These are phyloP conservation scores for Spinus olivaceus DNA, from an alignment of 2,797 vertebrate species.

Conservation along the genomic window DNA sequence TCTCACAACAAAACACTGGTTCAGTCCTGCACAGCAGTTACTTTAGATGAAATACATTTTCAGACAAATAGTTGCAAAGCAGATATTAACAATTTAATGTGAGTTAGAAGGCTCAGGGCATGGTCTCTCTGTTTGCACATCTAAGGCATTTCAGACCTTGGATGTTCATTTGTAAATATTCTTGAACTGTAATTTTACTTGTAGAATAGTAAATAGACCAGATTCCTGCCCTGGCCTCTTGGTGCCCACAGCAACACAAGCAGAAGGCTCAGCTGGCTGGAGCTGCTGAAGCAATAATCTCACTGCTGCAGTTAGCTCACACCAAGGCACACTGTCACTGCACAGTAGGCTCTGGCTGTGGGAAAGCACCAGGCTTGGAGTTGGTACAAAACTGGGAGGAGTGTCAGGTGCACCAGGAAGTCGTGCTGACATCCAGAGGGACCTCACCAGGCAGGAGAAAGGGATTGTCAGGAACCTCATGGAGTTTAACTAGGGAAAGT, in stretches of 20 bases:
- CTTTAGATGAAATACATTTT: background rate
- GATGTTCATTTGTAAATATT: background rate
- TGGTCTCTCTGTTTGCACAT: background rate
- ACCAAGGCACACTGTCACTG: accelerated
- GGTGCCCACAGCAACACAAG: background rate
- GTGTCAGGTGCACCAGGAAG: background rate
- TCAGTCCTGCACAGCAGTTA: background rate
- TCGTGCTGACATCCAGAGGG: accelerated
- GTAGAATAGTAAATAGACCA: background rate
- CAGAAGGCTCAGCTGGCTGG: background rate
- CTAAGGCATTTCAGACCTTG: background rate
- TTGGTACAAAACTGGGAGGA: background rate
- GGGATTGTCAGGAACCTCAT: accelerated
- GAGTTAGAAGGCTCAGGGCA: background rate
- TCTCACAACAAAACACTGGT: background rate
- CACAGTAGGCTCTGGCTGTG: accelerated
- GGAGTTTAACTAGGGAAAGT: background rate
- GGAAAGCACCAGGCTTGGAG: background rate
- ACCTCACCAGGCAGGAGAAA: background rate
- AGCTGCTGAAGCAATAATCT: background rate
- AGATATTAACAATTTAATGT: background rate
- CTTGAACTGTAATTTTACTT: background rate
- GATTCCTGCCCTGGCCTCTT: background rate
- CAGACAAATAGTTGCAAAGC: background rate
- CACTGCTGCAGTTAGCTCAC: background rate